phyloP scores from a whole-genome alignment of 2,113 vertebrate species.

The Tragelaphus strepsiceros region DNA sequence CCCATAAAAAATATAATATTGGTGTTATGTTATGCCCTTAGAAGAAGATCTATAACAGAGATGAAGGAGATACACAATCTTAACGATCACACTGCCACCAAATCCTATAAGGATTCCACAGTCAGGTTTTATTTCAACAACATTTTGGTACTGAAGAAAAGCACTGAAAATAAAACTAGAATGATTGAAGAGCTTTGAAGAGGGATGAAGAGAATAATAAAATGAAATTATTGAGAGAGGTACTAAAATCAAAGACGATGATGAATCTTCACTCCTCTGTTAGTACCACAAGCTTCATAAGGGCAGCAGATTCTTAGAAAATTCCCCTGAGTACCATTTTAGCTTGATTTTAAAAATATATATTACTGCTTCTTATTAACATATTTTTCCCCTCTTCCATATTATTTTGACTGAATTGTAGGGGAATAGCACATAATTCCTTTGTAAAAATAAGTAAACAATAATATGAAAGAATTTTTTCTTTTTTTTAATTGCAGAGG shows the following conservation, averaged over 20 bases:
- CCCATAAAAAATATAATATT: not conserved
- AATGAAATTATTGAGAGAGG: not conserved
- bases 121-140: slow-evolving; percentile 24
- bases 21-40: not conserved
- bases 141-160: slow-evolving; percentile 10
- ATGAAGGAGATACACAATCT: not conserved
- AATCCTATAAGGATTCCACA: not conserved
- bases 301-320: not conserved
- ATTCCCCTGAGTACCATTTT: not conserved
- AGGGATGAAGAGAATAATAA: not conserved
- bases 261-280: not conserved
- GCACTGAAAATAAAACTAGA: slow-evolving; percentile 8
- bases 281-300: not conserved
- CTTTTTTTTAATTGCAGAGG: not conserved
- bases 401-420: not conserved
- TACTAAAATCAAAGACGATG: slow-evolving; percentile 28
- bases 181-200: not conserved
- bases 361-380: not conserved
- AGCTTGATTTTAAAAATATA: not conserved
- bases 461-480: not conserved
- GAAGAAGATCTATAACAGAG: not conserved
- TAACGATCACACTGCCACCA: not conserved
- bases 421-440: not conserved
- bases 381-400: not conserved
- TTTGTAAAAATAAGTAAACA: not conserved